Percentiles rank a stretch among this genome's conserved stretches.
These are phyloP conservation scores for Recurvirostra avosetta DNA, from an alignment of 2,113 vertebrate genomes.

Conservation along the genomic window DNA sequence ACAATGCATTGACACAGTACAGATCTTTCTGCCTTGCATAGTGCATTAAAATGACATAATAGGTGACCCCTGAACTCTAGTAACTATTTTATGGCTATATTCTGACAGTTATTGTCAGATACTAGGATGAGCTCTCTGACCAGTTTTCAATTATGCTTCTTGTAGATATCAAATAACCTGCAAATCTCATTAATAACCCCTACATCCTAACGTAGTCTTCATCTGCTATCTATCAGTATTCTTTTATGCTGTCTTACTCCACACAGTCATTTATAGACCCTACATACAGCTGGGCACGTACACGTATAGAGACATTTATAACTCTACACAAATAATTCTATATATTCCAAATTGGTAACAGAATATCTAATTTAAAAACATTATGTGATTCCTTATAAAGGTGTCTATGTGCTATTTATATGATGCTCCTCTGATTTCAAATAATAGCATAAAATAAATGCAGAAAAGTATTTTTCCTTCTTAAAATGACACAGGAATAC, in stretches of 20 bases:
- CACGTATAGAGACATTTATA: not conserved
- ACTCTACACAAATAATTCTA: not conserved
- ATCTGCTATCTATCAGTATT: not conserved
- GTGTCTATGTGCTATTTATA: not conserved
- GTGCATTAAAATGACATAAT: not conserved
- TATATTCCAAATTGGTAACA: not conserved
- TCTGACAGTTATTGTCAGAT: not conserved
- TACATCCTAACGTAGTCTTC: not conserved
- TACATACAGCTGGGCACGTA: not conserved
- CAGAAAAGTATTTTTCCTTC: not conserved
- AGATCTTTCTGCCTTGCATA: not conserved
- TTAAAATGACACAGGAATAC: not conserved
- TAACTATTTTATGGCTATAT: not conserved
- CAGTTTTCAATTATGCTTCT: not conserved
- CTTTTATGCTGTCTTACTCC: not conserved
- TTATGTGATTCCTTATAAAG: not conserved
- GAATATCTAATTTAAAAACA: not conserved
- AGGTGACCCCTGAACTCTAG: not conserved
- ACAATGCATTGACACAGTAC: not conserved
- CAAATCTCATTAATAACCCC: not conserved
- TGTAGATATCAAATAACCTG: not conserved
- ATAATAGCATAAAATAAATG: not conserved
- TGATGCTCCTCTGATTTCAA: not conserved
- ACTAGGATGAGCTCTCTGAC: not conserved
- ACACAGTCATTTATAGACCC: not conserved